Evolutionary conservation across 2,797 vertebrate species (phyloP).

Genomic region (Phataginus tricuspis): DNA sequence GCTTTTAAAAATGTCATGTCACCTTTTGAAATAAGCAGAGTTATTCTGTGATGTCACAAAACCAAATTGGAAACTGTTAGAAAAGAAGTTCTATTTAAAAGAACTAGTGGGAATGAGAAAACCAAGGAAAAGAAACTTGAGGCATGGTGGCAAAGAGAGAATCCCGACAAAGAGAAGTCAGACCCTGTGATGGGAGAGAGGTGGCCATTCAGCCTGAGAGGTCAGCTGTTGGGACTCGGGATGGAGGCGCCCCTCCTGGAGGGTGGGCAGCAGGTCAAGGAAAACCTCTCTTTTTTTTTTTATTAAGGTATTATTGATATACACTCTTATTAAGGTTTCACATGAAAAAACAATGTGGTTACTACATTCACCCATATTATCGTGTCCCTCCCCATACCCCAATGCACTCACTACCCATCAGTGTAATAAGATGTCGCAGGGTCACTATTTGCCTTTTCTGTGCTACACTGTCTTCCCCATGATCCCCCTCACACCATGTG

Average conservation of each 20-base stretch:
- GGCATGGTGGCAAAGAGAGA: not conserved
- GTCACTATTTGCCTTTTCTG: too few species aligned
- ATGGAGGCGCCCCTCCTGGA: accelerated
- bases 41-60: not conserved
- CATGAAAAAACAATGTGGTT: too few species aligned
- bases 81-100: constrained; percentile 11
- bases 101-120: not conserved
- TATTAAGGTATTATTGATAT: too few species aligned
- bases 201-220: not conserved
- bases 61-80: not conserved
- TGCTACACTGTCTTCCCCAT: too few species aligned
- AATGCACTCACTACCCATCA: too few species aligned
- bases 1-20: not conserved
- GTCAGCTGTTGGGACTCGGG: not conserved
- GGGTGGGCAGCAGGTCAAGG: not conserved
- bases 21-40: not conserved
- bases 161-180: not conserved
- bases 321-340: too few species aligned
- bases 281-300: not conserved
- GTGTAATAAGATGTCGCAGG: too few species aligned
- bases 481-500: too few species aligned
- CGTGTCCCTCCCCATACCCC: too few species aligned
- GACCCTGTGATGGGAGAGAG: not conserved
- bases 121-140: not conserved
- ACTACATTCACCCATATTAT: too few species aligned